phyloP scores from a whole-genome alignment of 2,113 vertebrate species.

The Gavia stellata region DNA sequence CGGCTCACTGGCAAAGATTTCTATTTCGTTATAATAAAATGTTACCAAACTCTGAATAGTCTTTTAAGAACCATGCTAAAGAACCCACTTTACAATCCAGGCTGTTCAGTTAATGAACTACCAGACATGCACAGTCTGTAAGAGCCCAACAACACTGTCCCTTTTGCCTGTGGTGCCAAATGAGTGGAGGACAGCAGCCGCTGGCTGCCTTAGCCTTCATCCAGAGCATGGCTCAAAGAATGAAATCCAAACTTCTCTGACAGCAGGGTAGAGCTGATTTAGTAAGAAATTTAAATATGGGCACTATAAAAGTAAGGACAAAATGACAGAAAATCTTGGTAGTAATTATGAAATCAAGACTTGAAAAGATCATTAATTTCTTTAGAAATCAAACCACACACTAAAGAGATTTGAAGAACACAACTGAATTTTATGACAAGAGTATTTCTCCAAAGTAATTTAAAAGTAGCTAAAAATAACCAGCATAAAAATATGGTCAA shows the following conservation, averaged over 20 bases:
- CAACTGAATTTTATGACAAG: not conserved
- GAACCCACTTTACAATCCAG: not conserved
- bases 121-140: fast-evolving
- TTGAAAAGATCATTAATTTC: not conserved
- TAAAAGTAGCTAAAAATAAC: not conserved
- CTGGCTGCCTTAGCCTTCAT: not conserved
- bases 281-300: not conserved
- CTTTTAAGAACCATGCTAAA: not conserved
- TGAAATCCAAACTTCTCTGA: not conserved
- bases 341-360: not conserved
- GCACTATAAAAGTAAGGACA: not conserved
- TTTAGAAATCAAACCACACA: not conserved
- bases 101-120: not conserved
- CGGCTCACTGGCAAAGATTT: not conserved
- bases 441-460: not conserved
- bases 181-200: not conserved
- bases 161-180: not conserved
- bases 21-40: not conserved
- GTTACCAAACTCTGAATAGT: fast-evolving
- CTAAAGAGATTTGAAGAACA: not conserved
- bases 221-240: not conserved
- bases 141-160: not conserved
- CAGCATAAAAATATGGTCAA: not conserved
- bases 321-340: not conserved
- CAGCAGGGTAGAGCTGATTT: not conserved